Conservation (phyloP, 2,113 vertebrate species). For the Xiphophorus couchianus region DNA sequence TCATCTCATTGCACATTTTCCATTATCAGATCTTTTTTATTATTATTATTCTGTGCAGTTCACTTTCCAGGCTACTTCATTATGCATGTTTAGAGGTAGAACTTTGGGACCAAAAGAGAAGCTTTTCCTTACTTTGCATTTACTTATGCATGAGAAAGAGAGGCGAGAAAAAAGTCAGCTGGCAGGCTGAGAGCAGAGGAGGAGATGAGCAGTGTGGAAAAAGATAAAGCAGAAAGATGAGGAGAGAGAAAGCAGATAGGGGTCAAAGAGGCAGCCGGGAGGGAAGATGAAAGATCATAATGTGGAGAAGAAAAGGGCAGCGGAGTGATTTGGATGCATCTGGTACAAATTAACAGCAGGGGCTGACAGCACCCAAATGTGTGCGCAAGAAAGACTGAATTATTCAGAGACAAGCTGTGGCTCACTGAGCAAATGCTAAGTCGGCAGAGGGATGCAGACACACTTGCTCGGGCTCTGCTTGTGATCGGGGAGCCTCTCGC, state of each 20-base stretch:
- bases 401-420: constrained; percentile 59
- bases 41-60: constrained; percentile 13
- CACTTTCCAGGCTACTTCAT: constrained; percentile 34
- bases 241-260: constrained; percentile 21
- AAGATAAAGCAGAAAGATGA: constrained; percentile 33
- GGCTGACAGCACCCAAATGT: constrained; percentile 44
- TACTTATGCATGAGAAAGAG: constrained; percentile 54
- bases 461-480: constrained; percentile 15
- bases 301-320: constrained; percentile 26
- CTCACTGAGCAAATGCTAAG: constrained; percentile 66
- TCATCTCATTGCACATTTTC: neutral
- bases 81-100: constrained; percentile 40
- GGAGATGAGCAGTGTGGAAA: constrained; percentile 11
- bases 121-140: constrained; percentile 46
- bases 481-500: constrained; percentile 34
- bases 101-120: constrained; percentile 28
- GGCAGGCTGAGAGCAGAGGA: constrained; percentile 1
- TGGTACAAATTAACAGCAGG: constrained; percentile 61
- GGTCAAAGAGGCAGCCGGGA: constrained; percentile 40
- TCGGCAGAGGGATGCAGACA: constrained; percentile 56
- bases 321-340: constrained; percentile 30
- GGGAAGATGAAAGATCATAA: constrained; percentile 38
- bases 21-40: neutral
- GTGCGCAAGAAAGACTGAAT: constrained; percentile 50
- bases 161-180: constrained; percentile 5